Evolutionary conservation across 2,113 vertebrate species (phyloP).

Genomic region (Electrona antarctica): DNA sequence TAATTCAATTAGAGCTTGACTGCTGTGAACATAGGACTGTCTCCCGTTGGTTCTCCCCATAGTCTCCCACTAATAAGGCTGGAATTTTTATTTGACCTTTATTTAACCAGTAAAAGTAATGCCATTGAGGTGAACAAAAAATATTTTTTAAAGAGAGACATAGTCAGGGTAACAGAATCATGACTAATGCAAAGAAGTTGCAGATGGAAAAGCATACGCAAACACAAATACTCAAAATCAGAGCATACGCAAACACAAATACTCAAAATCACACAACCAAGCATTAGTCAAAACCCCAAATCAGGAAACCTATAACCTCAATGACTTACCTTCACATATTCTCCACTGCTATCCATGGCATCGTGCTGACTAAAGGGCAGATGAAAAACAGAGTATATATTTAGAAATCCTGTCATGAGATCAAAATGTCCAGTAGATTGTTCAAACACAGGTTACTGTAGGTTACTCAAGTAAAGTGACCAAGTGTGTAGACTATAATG

Average conservation of each 20-base stretch:
- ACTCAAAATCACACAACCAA: no score
- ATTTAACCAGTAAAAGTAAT: slow-evolving; percentile 5
- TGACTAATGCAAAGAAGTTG: background rate
- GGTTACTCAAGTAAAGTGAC: no score
- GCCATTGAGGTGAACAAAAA: background rate
- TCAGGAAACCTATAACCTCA: no score
- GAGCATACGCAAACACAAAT: background rate
- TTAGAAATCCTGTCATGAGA: background rate
- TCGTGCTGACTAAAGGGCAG: slow-evolving; percentile 52
- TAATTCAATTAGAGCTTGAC: slow-evolving; percentile 55
- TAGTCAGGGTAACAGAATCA: background rate
- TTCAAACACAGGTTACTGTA: background rate
- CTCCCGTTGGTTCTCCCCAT: slow-evolving; percentile 14
- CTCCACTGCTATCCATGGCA: slow-evolving; percentile 55
- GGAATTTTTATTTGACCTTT: background rate
- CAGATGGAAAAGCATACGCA: background rate
- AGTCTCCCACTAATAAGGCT: slow-evolving; percentile 21
- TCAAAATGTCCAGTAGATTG: background rate
- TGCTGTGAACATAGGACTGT: slow-evolving; percentile 24
- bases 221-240: background rate
- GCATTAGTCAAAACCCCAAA: no score
- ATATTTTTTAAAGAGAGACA: background rate
- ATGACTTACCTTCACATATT: slow-evolving; percentile 76
- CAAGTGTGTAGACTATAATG: no score
- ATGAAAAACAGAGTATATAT: background rate